Evolutionary conservation across 2,888 invertebrate genomes (phyloP).

Genomic region (Oscheius sp.): DNA sequence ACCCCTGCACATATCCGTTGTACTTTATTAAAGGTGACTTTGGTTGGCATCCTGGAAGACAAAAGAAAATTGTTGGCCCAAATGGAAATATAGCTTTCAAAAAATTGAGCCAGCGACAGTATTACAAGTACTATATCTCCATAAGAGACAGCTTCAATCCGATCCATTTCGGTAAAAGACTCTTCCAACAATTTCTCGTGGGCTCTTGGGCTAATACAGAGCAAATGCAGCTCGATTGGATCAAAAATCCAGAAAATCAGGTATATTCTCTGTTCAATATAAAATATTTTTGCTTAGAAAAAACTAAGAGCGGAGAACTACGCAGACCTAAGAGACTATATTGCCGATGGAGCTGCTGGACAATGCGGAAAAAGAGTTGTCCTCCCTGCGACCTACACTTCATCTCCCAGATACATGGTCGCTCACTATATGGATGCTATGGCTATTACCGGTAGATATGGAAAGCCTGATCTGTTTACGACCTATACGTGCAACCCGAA

Average conservation of each 20-base stretch:
- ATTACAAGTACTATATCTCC: constrained; percentile 49
- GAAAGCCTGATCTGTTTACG: too few relatives aligned
- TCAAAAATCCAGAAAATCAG: constrained; percentile 54
- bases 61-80: not conserved
- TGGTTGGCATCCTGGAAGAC: constrained; percentile 45
- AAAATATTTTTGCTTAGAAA: too few relatives aligned
- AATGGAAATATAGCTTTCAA: constrained; percentile 47
- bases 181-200: constrained; percentile 69
- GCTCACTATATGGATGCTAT: too few relatives aligned
- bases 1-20: constrained; percentile 71
- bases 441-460: too few relatives aligned
- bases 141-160: constrained; percentile 54
- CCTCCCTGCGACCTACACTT: constrained; percentile 62
- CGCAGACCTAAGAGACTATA: not conserved
- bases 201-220: constrained; percentile 71
- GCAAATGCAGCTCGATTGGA: constrained; percentile 66
- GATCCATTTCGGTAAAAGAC: constrained; percentile 52
- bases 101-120: constrained; percentile 52
- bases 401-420: constrained; percentile 70
- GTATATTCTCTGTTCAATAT: too few relatives aligned
- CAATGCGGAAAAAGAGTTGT: constrained; percentile 47
- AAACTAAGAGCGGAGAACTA: not conserved
- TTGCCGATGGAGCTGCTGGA: constrained; percentile 11
- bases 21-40: constrained; percentile 62
- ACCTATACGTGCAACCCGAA: too few relatives aligned